phyloP scores from a whole-genome alignment of 1,140 invertebrate genomes.

The Uloborus diversus region DNA sequence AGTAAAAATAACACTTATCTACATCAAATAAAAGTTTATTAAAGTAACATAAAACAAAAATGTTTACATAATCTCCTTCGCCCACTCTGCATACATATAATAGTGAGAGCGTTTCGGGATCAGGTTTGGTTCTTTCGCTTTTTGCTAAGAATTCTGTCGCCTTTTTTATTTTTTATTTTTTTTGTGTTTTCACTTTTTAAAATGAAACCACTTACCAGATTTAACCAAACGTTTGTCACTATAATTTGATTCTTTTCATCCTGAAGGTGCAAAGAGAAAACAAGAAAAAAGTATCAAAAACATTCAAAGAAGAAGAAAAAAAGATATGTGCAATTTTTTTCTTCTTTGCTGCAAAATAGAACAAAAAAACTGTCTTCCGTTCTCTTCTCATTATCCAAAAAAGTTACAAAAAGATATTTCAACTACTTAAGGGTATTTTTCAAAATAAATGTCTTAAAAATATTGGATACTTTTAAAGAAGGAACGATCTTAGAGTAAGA shows the following conservation, averaged over 20 bases:
- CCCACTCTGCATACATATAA: constrained; percentile 21
- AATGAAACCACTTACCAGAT: constrained; percentile 84
- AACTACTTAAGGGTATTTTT: too few species aligned
- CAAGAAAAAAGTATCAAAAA: constrained; percentile 57
- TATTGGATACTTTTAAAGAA: too few species aligned
- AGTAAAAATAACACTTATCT: too few species aligned
- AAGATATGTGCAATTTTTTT: constrained; percentile 47
- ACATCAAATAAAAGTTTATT: background rate
- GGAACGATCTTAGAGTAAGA: too few species aligned
- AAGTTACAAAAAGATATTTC: too few species aligned
- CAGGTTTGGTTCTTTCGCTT: constrained; percentile 31
- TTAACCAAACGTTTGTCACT: constrained; percentile 95
- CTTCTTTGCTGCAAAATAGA: constrained; percentile 33
- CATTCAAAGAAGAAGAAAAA: constrained; percentile 52
- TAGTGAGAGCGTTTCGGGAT: constrained; percentile 35
- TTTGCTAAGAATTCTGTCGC: constrained; percentile 39
- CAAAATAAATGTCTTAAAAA: too few species aligned
- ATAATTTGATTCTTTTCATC: constrained; percentile 91
- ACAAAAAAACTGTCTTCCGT: constrained; percentile 28
- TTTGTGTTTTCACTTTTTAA: constrained; percentile 41
- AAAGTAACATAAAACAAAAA: background rate
- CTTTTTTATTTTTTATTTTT: constrained; percentile 31
- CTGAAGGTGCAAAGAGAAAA: constrained; percentile 66
- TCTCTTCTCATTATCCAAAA: constrained; percentile 9
- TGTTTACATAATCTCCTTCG: constrained; percentile 10